A percentile compares a stretch with the other conserved stretches of the same genome.
Evolutionary conservation across 2,888 invertebrate species (phyloP).

Genomic region (Endomychus coccineus): DNA sequence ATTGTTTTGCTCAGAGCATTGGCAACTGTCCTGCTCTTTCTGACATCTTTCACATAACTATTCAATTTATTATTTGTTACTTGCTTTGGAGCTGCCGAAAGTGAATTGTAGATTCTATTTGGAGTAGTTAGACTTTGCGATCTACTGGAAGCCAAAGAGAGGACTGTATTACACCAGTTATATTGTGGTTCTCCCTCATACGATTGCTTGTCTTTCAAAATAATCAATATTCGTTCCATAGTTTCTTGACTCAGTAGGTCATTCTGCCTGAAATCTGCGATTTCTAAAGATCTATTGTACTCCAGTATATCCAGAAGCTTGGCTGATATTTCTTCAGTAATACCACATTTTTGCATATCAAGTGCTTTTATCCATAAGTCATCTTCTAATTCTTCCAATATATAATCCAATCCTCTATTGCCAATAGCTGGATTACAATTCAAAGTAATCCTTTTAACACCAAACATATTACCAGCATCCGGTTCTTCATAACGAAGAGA

Average conservation of each 20-base stretch:
- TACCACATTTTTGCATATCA: conserved; percentile 68
- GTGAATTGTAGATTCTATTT: too few species aligned
- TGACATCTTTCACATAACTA: not conserved
- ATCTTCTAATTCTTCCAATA: conserved; percentile 64
- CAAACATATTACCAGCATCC: conserved; percentile 64
- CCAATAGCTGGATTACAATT: conserved; percentile 63
- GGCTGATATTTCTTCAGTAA: conserved; percentile 55
- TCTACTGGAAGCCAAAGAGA: conserved; percentile 2
- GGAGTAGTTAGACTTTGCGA: not conserved
- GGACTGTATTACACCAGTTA: conserved; percentile 37
- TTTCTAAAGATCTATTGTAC: conserved; percentile 58
- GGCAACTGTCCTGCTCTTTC: not conserved
- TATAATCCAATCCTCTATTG: conserved; percentile 54
- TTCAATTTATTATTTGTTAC: not conserved
- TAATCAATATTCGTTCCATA: conserved; percentile 34
- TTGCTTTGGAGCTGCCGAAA: not conserved
- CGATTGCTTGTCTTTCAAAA: conserved; percentile 34
- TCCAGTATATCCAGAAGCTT: conserved; percentile 54
- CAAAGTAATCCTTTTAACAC: conserved; percentile 60
- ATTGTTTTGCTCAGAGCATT: not conserved
- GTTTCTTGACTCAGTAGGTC: conserved; percentile 30
- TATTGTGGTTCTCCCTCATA: conserved; percentile 33
- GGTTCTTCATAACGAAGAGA: conserved; percentile 71
- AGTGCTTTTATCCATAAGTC: conserved; percentile 76
- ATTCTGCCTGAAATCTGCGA: conserved; percentile 63